Conservation (phyloP, 2,113 vertebrate genomes). For the Callocephalon fimbriatum region DNA sequence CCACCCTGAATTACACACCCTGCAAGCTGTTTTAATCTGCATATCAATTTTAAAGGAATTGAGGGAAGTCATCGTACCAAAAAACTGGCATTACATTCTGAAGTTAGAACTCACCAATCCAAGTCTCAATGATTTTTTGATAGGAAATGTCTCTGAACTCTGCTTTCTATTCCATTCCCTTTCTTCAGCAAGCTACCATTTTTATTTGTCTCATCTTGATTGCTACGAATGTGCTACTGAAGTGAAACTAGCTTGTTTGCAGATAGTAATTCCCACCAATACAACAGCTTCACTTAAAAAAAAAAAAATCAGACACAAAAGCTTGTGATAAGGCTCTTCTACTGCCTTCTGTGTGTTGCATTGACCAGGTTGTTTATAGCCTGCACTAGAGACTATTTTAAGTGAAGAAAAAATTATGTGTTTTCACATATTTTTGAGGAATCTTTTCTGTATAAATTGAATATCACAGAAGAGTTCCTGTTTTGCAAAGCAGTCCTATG, state of each 20-base stretch:
- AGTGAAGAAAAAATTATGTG: background rate
- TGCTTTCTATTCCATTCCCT: conserved; percentile 12
- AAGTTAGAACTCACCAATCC: background rate
- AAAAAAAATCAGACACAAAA: background rate
- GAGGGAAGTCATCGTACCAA: background rate
- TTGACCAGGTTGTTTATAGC: background rate
- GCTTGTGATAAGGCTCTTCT: background rate
- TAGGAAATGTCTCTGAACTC: background rate
- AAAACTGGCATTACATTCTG: background rate
- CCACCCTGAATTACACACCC: background rate
- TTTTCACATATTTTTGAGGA: background rate
- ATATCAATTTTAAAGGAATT: background rate
- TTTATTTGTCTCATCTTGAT: conserved; percentile 14
- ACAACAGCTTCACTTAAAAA: conserved; percentile 22
- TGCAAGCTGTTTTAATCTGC: background rate
- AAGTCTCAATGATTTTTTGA: background rate
- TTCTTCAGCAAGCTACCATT: conserved; percentile 34
- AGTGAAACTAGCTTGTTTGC: background rate
- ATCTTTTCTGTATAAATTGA: background rate
- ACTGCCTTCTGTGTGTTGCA: background rate
- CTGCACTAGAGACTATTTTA: background rate
- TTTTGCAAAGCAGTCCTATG: background rate
- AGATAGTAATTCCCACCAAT: background rate
- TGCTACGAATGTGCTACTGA: background rate
- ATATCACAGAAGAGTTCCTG: background rate